phyloP scores from a whole-genome alignment of 2,797 vertebrate genomes.

The Pseudotriccus pelzelni region DNA sequence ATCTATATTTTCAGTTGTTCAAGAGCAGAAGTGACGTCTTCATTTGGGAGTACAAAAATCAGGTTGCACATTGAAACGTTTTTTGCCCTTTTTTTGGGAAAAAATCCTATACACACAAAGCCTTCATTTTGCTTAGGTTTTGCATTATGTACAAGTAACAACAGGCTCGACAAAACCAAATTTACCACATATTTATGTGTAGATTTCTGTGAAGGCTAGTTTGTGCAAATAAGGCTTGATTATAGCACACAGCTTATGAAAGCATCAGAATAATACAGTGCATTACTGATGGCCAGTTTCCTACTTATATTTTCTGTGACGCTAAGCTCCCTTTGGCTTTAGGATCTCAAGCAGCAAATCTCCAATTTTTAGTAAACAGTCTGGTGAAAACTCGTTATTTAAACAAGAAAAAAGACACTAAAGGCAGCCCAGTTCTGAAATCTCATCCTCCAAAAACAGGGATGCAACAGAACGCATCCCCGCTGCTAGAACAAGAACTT shows the following conservation, averaged over 20 bases:
- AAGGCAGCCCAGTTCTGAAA: neutral
- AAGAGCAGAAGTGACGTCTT: slow-evolving; percentile 51
- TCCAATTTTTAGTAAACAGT: neutral
- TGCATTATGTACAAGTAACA: neutral
- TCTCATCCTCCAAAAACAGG: neutral
- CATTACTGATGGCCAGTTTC: slow-evolving; percentile 17
- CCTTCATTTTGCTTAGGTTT: slow-evolving; percentile 13
- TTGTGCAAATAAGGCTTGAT: slow-evolving; percentile 25
- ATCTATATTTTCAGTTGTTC: slow-evolving; percentile 66
- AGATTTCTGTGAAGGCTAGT: slow-evolving; percentile 13
- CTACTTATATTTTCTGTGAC: neutral
- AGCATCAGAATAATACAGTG: neutral
- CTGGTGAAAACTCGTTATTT: neutral
- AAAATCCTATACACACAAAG: slow-evolving; percentile 23
- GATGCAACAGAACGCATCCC: neutral
- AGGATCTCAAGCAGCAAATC: neutral
- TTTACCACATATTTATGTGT: neutral
- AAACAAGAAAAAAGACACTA: neutral
- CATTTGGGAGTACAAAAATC: slow-evolving; percentile 39
- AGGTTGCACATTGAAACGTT: slow-evolving; percentile 5
- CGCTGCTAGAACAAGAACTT: neutral
- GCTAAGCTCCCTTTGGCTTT: slow-evolving; percentile 20
- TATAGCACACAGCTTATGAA: slow-evolving; percentile 17
- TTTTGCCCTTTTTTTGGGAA: neutral
- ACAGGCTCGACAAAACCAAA: slow-evolving; percentile 25